Conservation (phyloP, 2,113 vertebrate species). For the Tragelaphus imberbis region DNA sequence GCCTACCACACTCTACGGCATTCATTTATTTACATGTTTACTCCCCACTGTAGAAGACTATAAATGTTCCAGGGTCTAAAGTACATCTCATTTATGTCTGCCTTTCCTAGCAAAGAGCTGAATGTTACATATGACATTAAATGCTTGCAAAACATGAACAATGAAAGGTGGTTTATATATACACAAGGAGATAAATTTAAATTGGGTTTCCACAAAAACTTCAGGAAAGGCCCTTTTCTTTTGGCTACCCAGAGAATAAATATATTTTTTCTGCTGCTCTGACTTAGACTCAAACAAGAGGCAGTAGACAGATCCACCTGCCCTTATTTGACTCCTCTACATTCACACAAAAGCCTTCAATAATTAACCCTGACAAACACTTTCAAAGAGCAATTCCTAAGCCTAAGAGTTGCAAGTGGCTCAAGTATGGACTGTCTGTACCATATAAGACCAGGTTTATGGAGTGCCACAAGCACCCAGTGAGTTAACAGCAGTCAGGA, state of each 20-base stretch:
- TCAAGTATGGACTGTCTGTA: neutral
- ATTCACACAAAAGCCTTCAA: slow-evolving; percentile 12
- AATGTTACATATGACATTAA: neutral
- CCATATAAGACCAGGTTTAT: neutral
- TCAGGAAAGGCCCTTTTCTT: neutral
- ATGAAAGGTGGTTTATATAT: neutral
- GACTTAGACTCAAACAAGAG: neutral
- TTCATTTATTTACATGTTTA: neutral
- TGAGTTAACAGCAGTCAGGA: neutral
- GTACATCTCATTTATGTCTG: neutral
- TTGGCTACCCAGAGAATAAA: neutral
- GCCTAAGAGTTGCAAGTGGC: neutral
- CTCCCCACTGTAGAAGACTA: neutral
- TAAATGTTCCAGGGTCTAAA: neutral
- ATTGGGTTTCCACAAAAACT: neutral
- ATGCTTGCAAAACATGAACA: neutral
- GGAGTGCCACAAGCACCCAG: neutral
- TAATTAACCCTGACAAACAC: slow-evolving; percentile 12
- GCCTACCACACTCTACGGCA: neutral
- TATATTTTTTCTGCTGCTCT: neutral
- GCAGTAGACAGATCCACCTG: neutral
- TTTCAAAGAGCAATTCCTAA: neutral
- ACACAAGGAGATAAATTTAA: neutral
- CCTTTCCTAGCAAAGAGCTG: neutral
- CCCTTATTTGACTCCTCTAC: neutral